These are phyloP conservation scores for Echeneis naucrates DNA, from an alignment of 2,797 vertebrate genomes.

Conservation along the genomic window DNA sequence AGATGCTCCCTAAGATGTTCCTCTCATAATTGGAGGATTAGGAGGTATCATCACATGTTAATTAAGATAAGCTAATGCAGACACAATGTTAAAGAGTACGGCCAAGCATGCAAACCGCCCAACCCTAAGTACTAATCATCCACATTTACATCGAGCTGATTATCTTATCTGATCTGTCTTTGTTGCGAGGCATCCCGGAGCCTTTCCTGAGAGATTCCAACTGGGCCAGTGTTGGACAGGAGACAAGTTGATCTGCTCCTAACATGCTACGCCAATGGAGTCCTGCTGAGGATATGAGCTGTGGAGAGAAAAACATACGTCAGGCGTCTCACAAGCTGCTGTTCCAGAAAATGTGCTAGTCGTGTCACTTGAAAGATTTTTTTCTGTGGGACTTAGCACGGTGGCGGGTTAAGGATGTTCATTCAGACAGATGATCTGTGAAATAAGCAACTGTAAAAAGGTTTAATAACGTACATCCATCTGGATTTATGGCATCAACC, in stretches of 20 bases:
- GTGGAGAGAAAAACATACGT: constrained; percentile 19
- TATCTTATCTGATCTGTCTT: constrained; percentile 49
- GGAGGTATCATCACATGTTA: constrained; percentile 68
- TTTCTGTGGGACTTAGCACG: constrained; percentile 38
- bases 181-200: constrained; percentile 26
- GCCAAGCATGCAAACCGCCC: constrained; percentile 54
- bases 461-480: constrained; percentile 57
- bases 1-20: constrained; percentile 70
- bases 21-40: constrained; percentile 73
- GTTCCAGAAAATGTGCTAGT: constrained; percentile 35
- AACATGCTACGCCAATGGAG: not conserved
- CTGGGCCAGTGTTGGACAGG: not conserved
- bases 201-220: constrained; percentile 11
- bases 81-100: constrained; percentile 56
- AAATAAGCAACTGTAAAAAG: constrained; percentile 71
- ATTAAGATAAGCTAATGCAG: constrained; percentile 79
- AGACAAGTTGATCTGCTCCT: constrained; percentile 24
- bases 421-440: constrained; percentile 69
- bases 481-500: constrained; percentile 61
- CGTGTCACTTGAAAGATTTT: constrained; percentile 28
- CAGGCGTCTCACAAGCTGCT: constrained; percentile 15
- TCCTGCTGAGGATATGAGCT: constrained; percentile 24
- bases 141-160: constrained; percentile 52
- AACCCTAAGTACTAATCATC: constrained; percentile 56
- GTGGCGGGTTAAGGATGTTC: constrained; percentile 46